Evolutionary conservation across 2,888 invertebrate species (phyloP).

Genomic region (Thyatira batis): DNA sequence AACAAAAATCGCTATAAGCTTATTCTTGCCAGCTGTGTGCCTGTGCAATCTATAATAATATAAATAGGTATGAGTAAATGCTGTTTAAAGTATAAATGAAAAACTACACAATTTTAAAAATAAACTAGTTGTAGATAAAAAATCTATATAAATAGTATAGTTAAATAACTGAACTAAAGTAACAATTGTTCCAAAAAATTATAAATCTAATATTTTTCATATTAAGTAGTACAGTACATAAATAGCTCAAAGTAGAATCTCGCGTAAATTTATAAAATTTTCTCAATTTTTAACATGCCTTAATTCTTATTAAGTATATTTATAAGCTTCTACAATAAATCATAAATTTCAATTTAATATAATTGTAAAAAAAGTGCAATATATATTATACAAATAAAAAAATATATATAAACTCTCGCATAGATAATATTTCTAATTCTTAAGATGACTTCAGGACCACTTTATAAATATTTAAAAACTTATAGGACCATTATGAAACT

Average conservation of each 20-base stretch:
- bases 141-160: no score
- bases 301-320: background rate
- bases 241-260: background rate
- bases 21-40: background rate
- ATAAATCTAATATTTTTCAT: no score
- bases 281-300: background rate
- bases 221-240: background rate
- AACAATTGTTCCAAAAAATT: no score
- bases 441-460: constrained; percentile 31
- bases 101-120: no score
- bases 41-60: background rate
- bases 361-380: background rate
- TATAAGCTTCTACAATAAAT: background rate
- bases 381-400: background rate
- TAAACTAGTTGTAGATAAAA: no score
- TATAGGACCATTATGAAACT: constrained; percentile 30
- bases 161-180: no score
- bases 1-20: background rate
- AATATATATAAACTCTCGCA: background rate
- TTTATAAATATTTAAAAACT: no score
- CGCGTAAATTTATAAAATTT: background rate
- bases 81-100: background rate
- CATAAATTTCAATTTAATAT: background rate
- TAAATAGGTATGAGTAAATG: no score
- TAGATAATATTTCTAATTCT: background rate